Conservation (phyloP, 2,113 vertebrate genomes). For the Parotia lawesii region DNA sequence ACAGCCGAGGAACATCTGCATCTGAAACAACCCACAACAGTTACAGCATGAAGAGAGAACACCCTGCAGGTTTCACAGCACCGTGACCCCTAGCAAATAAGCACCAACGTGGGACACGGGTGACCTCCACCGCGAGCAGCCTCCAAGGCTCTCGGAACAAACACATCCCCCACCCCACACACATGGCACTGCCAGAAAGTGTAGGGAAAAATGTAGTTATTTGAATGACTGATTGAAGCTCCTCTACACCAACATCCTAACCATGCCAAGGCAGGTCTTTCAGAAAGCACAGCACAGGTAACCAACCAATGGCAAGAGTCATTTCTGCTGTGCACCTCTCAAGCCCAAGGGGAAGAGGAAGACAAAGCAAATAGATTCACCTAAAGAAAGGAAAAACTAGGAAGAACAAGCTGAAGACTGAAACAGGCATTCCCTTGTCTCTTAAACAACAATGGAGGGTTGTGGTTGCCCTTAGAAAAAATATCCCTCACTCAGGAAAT, state of each 20-base stretch:
- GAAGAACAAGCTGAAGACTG: background rate
- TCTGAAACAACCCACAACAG: background rate
- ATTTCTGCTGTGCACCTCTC: background rate
- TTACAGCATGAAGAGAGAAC: background rate
- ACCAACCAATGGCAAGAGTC: background rate
- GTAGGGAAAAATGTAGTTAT: background rate
- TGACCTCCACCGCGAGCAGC: background rate
- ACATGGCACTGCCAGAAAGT: background rate
- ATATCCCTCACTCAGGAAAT: background rate
- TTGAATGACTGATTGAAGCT: background rate
- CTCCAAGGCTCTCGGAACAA: fast-evolving
- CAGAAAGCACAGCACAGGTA: background rate
- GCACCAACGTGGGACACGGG: fast-evolving
- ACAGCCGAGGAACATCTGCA: background rate
- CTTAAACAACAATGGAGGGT: background rate
- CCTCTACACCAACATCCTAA: background rate
- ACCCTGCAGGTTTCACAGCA: background rate
- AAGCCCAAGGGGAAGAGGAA: background rate
- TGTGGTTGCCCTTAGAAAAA: background rate
- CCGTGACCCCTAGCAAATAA: background rate
- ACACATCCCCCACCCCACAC: background rate
- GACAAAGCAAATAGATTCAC: background rate
- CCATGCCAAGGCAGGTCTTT: background rate
- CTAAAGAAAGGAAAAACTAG: background rate
- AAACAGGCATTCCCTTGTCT: background rate